phyloP scores from a whole-genome alignment of 2,113 vertebrate species.

The Syrmaticus mikado region DNA sequence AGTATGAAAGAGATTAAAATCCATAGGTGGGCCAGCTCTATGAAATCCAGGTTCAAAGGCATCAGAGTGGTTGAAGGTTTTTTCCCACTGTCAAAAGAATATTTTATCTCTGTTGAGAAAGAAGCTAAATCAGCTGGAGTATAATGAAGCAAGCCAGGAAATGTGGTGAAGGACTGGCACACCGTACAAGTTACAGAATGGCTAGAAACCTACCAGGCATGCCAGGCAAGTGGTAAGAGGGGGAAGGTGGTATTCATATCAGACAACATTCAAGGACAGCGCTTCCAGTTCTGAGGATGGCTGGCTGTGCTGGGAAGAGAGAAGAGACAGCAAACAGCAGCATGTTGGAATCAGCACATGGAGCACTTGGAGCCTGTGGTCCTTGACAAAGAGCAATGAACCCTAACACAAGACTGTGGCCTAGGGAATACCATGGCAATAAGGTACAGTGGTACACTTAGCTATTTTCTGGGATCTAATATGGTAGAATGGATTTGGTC shows the following conservation, averaged over 20 bases:
- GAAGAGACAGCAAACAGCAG: not conserved
- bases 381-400: not conserved
- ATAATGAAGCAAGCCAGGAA: not conserved
- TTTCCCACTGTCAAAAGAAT: not conserved
- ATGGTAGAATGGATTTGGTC: not conserved
- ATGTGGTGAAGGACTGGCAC: not conserved
- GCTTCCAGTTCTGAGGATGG: not conserved
- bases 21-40: not conserved
- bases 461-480: not conserved
- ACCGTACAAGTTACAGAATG: not conserved
- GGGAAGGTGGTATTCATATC: not conserved
- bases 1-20: not conserved
- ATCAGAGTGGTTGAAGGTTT: not conserved
- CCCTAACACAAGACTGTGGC: not conserved
- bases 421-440: not conserved
- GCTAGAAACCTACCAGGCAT: not conserved
- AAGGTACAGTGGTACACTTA: not conserved
- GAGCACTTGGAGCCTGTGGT: not conserved
- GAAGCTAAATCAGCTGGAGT: not conserved
- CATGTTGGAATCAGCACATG: not conserved
- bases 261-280: not conserved
- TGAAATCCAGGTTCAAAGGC: not conserved
- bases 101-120: not conserved
- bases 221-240: rapidly evolving
- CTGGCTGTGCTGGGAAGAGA: not conserved